Evolutionary conservation across 2,888 invertebrate species (phyloP).

Genomic region (Plemyria rubiginata): DNA sequence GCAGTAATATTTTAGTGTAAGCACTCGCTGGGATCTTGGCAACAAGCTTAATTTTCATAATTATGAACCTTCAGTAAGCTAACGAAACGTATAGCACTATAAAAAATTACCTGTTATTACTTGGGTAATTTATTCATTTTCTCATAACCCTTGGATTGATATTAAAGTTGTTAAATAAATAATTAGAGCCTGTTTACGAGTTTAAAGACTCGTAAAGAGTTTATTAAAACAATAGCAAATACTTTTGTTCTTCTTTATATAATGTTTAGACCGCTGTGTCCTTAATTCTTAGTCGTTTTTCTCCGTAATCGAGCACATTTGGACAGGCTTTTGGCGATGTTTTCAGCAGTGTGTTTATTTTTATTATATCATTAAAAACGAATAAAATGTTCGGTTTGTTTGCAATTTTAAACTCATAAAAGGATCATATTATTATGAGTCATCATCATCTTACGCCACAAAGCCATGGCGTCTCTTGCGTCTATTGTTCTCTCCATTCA

Average conservation of each 20-base stretch:
- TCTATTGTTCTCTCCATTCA: too few relatives aligned
- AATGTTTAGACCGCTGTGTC: constrained; percentile 25
- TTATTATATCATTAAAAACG: constrained; percentile 3
- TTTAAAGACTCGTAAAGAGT: too few relatives aligned
- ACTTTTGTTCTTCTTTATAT: not conserved
- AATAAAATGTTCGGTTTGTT: not conserved
- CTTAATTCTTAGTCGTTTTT: constrained; percentile 44
- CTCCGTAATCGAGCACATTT: constrained; percentile 30
- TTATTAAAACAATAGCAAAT: too few relatives aligned
- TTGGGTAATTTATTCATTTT: too few relatives aligned
- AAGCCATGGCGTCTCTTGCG: too few relatives aligned
- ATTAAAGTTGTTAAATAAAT: too few relatives aligned
- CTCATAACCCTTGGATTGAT: too few relatives aligned
- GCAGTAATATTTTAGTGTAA: not conserved
- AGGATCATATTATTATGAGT: not conserved
- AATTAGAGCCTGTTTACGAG: too few relatives aligned
- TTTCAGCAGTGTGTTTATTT: constrained; percentile 15
- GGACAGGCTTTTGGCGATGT: constrained; percentile 15
- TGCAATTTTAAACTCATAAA: not conserved
- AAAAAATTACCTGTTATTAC: too few relatives aligned
- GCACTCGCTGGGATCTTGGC: not conserved
- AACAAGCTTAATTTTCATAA: not conserved
- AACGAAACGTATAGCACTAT: not conserved
- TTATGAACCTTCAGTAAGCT: not conserved
- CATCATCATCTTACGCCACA: too few relatives aligned